These are phyloP conservation scores for Pectinophora gossypiella DNA, from an alignment of 1,140 invertebrate species.

Conservation along the genomic window DNA sequence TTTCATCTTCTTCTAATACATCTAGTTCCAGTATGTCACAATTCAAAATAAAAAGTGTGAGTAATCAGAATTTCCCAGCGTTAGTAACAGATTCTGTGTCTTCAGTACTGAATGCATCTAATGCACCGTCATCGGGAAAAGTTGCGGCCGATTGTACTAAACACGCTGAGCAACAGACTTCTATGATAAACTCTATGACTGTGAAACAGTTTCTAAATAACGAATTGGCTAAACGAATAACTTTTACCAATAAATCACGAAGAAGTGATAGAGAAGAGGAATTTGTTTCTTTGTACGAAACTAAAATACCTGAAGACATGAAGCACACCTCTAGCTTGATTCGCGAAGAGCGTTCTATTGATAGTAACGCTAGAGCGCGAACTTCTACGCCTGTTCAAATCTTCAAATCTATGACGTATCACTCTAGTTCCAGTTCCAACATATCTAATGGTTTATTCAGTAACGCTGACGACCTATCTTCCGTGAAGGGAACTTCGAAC, in stretches of 20 bases:
- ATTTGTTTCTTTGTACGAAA: conserved; percentile 58
- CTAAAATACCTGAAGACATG: conserved; percentile 59
- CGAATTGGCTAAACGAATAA: conserved; percentile 62
- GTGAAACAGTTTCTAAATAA: conserved; percentile 64
- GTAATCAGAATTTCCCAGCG: conserved; percentile 37
- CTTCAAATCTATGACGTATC: conserved; percentile 64
- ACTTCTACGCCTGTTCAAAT: conserved; percentile 75
- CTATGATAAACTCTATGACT: conserved; percentile 53
- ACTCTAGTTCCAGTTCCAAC: conserved; percentile 62
- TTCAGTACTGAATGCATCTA: conserved; percentile 10
- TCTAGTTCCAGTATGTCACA: conserved; percentile 61
- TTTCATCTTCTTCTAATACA: conserved; percentile 79
- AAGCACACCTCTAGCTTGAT: conserved; percentile 28
- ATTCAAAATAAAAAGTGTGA: conserved; percentile 47
- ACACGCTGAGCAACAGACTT: conserved; percentile 55
- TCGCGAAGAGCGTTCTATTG: conserved; percentile 25
- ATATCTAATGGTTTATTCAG: conserved; percentile 66
- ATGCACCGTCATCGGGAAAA: conserved; percentile 2
- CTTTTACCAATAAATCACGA: conserved; percentile 50
- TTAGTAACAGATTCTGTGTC: conserved; percentile 39
- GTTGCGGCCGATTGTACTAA: conserved; percentile 26
- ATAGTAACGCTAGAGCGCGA: conserved; percentile 49
- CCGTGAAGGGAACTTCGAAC: conserved; percentile 69
- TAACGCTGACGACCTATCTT: conserved; percentile 73
- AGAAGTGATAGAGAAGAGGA: conserved; percentile 45